These are phyloP conservation scores for Poeciliopsis occidentalis DNA, from an alignment of 2,113 vertebrate genomes.

Conservation along the genomic window DNA sequence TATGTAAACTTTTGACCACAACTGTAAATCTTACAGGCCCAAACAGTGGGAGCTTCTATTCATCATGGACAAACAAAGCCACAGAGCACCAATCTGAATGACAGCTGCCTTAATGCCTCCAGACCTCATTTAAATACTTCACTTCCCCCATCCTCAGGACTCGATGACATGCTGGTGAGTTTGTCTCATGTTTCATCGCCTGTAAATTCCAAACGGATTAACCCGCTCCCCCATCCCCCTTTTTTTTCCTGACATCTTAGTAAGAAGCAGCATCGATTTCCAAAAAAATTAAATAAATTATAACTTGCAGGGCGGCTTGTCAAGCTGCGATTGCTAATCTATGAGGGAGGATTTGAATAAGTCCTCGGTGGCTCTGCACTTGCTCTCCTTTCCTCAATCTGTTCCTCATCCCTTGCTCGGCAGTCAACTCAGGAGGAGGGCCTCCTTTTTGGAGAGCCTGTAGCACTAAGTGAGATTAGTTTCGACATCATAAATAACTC, in stretches of 20 bases:
- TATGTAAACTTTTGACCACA: too few species aligned
- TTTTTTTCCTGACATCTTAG: constrained; percentile 70
- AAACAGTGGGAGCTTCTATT: constrained; percentile 58
- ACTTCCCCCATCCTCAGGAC: constrained; percentile 61
- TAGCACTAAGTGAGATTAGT: constrained; percentile 80
- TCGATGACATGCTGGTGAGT: constrained; percentile 66
- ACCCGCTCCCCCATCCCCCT: constrained; percentile 30
- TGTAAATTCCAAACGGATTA: constrained; percentile 79
- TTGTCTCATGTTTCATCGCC: constrained; percentile 76
- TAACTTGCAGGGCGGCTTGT: constrained; percentile 78
- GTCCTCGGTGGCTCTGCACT: constrained; percentile 62
- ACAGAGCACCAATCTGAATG: constrained; percentile 62
- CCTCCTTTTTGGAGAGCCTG: constrained; percentile 70
- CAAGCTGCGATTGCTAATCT: constrained; percentile 82
- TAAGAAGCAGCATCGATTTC: constrained; percentile 72
- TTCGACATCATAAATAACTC: constrained; percentile 82
- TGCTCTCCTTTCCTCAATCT: constrained; percentile 67
- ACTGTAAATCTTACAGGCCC: constrained; percentile 58
- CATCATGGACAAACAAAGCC: constrained; percentile 69
- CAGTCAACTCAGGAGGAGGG: constrained; percentile 70
- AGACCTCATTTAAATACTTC: constrained; percentile 75
- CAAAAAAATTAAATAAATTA: constrained; percentile 72
- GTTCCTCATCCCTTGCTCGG: constrained; percentile 68
- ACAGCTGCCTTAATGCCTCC: constrained; percentile 65
- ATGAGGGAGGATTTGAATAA: constrained; percentile 83